Evolutionary conservation across 2,113 vertebrate species (phyloP).

Genomic region (Serilophus lunatus): DNA sequence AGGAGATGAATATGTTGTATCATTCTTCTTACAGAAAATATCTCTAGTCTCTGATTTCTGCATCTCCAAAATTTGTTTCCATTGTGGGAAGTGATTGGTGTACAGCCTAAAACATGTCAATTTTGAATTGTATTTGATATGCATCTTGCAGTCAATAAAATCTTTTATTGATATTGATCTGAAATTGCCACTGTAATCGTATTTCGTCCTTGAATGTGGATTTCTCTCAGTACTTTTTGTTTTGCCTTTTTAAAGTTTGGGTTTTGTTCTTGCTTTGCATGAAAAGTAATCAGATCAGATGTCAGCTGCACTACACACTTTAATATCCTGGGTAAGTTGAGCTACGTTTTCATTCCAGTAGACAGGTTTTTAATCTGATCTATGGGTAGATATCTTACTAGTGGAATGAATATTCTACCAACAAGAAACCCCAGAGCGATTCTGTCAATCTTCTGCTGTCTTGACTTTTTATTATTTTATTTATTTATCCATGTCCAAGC

Average conservation of each 20-base stretch:
- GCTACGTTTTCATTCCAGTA: slow-evolving; percentile 44
- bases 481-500: background rate
- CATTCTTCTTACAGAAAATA: background rate
- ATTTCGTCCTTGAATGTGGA: background rate
- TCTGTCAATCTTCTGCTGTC: slow-evolving; percentile 15
- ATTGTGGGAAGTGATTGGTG: background rate
- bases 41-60: background rate
- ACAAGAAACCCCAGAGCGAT: background rate
- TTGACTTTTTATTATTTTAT: background rate
- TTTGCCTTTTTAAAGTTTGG: slow-evolving; percentile 33
- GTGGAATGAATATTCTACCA: slow-evolving; percentile 38
- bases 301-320: slow-evolving; percentile 55
- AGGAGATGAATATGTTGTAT: background rate
- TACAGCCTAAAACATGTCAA: slow-evolving; percentile 33
- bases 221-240: slow-evolving; percentile 17
- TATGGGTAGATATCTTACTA: slow-evolving; percentile 33
- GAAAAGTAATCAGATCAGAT: slow-evolving; percentile 54
- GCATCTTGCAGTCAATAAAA: slow-evolving; percentile 39
- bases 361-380: slow-evolving; percentile 63
- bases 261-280: slow-evolving; percentile 51
- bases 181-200: slow-evolving; percentile 26
- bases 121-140: slow-evolving; percentile 47
- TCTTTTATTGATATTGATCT: slow-evolving; percentile 56
- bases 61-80: background rate
- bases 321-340: slow-evolving; percentile 65